These are phyloP conservation scores for Epinephelus awoara DNA, from an alignment of 2,797 vertebrate genomes.

Conservation along the genomic window DNA sequence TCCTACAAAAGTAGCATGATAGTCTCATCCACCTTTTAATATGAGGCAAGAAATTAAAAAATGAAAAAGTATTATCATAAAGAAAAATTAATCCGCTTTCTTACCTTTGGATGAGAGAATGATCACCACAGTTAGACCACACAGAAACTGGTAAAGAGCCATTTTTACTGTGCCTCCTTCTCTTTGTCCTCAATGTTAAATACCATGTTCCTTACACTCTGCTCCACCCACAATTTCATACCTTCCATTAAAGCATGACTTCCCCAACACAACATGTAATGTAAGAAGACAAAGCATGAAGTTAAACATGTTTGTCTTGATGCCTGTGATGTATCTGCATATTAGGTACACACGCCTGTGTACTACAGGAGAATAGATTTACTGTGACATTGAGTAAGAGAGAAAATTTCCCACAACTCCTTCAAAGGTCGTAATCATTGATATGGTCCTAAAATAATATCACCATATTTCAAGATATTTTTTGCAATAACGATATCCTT, in stretches of 20 bases:
- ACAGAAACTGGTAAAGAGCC: constrained; percentile 30
- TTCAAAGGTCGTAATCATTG: not conserved
- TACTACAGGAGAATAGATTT: not conserved
- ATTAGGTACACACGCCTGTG: not conserved
- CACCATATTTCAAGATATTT: too few species aligned
- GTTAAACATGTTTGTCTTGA: constrained; percentile 14
- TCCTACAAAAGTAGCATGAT: not conserved
- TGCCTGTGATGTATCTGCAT: not conserved
- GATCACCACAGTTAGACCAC: not conserved
- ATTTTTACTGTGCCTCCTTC: not conserved
- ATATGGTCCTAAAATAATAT: too few species aligned
- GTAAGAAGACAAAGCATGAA: not conserved
- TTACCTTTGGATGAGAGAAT: constrained; percentile 46
- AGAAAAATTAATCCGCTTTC: not conserved
- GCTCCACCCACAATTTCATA: constrained; percentile 10
- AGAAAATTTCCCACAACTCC: not conserved
- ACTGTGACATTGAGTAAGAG: not conserved
- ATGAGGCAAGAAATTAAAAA: not conserved
- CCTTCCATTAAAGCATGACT: not conserved
- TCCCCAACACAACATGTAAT: fast-evolving
- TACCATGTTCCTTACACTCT: not conserved
- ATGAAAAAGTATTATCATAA: not conserved
- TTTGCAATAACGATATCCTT: too few species aligned
- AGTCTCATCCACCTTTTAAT: not conserved
- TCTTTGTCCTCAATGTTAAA: not conserved